phyloP scores from a whole-genome alignment of 2,797 vertebrate genomes.

The Epinephelus coioides region DNA sequence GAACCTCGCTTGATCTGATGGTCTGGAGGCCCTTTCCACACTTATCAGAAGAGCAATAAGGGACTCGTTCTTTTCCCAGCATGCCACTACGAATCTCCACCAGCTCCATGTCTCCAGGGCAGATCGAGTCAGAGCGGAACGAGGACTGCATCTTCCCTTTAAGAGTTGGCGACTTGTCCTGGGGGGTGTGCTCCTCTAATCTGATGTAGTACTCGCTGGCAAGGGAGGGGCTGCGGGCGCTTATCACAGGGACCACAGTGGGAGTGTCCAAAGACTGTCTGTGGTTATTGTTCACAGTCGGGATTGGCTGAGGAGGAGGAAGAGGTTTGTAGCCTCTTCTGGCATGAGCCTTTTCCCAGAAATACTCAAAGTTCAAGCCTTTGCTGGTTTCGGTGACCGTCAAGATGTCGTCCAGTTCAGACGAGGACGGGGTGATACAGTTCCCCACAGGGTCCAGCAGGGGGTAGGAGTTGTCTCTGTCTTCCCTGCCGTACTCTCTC shows the following conservation, averaged over 20 bases:
- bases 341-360: constrained; percentile 94
- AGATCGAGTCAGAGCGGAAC: constrained; percentile 64
- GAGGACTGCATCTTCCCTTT: constrained; percentile 75
- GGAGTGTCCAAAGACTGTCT: constrained; percentile 92
- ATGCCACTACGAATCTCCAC: constrained; percentile 85
- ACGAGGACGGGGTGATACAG: constrained; percentile 84
- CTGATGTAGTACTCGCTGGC: constrained; percentile 95
- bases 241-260: constrained; percentile 94
- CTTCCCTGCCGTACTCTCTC: constrained; percentile 80
- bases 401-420: constrained; percentile 93
- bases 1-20: constrained; percentile 84
- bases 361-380: constrained; percentile 95
- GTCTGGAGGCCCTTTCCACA: constrained; percentile 80
- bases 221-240: constrained; percentile 94
- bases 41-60: constrained; percentile 76
- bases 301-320: constrained; percentile 87
- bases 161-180: constrained; percentile 86
- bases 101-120: constrained; percentile 86
- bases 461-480: constrained; percentile 88
- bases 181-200: constrained; percentile 92
- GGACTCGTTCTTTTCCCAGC: constrained; percentile 81
- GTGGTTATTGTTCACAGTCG: constrained; percentile 87
- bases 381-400: constrained; percentile 95
- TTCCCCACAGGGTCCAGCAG: constrained; percentile 89
- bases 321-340: constrained; percentile 90